These are phyloP conservation scores for Acanthurus lineatus DNA, from an alignment of 2,797 vertebrate species.

Conservation along the genomic window DNA sequence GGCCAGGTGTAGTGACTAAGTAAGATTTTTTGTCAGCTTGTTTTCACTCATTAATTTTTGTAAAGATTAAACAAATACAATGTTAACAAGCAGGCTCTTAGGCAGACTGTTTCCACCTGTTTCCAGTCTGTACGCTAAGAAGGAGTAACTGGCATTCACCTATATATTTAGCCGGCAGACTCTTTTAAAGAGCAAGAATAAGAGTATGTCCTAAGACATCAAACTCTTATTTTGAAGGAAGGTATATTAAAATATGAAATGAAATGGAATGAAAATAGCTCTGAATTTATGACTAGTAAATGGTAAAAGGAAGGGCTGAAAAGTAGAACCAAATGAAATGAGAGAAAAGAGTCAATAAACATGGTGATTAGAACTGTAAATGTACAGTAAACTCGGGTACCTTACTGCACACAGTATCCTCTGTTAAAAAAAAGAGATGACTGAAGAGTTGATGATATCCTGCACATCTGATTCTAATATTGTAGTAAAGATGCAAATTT, in stretches of 20 bases:
- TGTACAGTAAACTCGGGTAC: too few species aligned
- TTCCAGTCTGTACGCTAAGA: background rate
- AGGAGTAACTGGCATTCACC: background rate
- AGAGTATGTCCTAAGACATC: background rate
- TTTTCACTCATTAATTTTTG: too few species aligned
- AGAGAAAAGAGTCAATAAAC: background rate
- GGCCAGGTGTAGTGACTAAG: too few species aligned
- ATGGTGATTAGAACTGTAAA: background rate
- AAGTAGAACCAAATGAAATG: background rate
- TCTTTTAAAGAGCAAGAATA: too few species aligned
- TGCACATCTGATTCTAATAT: background rate
- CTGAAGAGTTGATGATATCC: background rate
- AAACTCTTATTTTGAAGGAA: background rate
- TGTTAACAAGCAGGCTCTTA: too few species aligned
- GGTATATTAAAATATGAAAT: background rate
- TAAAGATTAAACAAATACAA: too few species aligned
- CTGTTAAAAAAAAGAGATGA: background rate
- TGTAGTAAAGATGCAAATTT: background rate
- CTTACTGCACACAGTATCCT: too few species aligned
- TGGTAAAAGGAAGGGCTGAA: background rate
- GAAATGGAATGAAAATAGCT: too few species aligned
- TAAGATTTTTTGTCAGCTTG: too few species aligned
- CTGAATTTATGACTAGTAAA: background rate
- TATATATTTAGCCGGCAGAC: too few species aligned
- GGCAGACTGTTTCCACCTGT: too few species aligned